Conservation (phyloP, 2,113 vertebrate species). For the Sinocyclocheilus rhinocerous region DNA sequence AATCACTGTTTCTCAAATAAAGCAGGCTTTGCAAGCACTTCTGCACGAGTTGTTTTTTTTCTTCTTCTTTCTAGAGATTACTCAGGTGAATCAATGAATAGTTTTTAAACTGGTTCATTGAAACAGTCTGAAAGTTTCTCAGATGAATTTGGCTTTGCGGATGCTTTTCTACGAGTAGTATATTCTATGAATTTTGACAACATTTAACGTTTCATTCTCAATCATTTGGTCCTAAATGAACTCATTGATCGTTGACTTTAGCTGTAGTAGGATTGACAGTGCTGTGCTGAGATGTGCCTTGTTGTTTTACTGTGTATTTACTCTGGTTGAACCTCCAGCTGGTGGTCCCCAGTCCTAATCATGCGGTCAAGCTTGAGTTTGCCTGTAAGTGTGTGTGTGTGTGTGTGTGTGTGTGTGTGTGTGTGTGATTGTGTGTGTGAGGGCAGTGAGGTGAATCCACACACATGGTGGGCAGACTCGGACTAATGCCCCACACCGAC, state of each 20-base stretch:
- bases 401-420: no score
- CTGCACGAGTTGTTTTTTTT: no score
- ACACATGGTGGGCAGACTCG: constrained; percentile 41
- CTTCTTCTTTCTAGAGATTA: no score
- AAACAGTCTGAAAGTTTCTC: background rate
- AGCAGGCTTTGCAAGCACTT: background rate
- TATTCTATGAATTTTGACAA: background rate
- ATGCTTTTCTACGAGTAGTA: background rate
- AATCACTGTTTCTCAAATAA: no score
- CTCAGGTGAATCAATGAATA: background rate
- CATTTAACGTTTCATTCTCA: background rate
- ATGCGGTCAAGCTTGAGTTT: constrained; percentile 37
- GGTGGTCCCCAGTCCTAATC: constrained; percentile 45
- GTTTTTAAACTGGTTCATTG: background rate
- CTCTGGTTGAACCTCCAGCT: constrained; percentile 47
- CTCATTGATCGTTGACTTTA: constrained; percentile 10
- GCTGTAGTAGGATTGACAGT: constrained; percentile 20
- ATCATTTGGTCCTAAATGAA: constrained; percentile 6
- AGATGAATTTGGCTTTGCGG: background rate
- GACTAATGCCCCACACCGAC: constrained; percentile 34
- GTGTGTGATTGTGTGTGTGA: no score
- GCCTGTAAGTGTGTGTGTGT: constrained; percentile 27
- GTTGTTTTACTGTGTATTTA: constrained; percentile 50
- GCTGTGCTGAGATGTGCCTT: background rate
- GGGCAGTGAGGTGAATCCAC: constrained; percentile 29